Conservation (phyloP, 2,113 vertebrate species). For the Sander vitreus region DNA sequence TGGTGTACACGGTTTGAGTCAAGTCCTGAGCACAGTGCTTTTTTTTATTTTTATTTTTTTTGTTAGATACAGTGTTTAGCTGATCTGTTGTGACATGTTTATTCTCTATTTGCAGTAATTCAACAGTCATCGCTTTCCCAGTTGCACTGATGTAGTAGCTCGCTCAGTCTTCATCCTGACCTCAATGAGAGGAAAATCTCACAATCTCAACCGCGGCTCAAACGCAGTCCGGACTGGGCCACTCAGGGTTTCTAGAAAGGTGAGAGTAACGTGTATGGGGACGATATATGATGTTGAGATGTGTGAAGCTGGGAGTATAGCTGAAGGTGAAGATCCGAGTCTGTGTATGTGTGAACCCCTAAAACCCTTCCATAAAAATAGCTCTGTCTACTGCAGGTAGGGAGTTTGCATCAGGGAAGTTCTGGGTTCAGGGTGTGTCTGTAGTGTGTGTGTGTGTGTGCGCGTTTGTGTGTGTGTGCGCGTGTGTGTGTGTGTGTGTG, state of each 20-base stretch:
- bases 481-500: slow-evolving; percentile 12
- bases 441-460: slow-evolving; percentile 27
- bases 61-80: slow-evolving; percentile 67
- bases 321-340: slow-evolving; percentile 53
- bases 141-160: slow-evolving; percentile 50
- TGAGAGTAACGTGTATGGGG: slow-evolving; percentile 25
- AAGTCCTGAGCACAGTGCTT: slow-evolving; percentile 77
- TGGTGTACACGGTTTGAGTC: slow-evolving; percentile 55
- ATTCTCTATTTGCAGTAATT: slow-evolving; percentile 65
- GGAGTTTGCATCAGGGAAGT: slow-evolving; percentile 59
- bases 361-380: slow-evolving; percentile 48
- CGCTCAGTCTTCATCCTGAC: slow-evolving; percentile 39
- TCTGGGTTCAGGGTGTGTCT: slow-evolving; percentile 57
- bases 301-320: slow-evolving; percentile 47
- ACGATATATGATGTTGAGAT: slow-evolving; percentile 27
- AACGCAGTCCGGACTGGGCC: slow-evolving; percentile 41
- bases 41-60: slow-evolving; percentile 33
- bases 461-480: slow-evolving; percentile 1
- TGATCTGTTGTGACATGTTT: slow-evolving; percentile 53
- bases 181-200: slow-evolving; percentile 10
- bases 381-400: slow-evolving; percentile 48
- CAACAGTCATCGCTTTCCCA: slow-evolving; percentile 50
- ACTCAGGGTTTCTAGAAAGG: slow-evolving; percentile 18
- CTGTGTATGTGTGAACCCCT: slow-evolving; percentile 27
- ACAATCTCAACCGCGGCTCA: slow-evolving; percentile 30